Conservation (phyloP, 2,113 vertebrate species). For the Murina feae region DNA sequence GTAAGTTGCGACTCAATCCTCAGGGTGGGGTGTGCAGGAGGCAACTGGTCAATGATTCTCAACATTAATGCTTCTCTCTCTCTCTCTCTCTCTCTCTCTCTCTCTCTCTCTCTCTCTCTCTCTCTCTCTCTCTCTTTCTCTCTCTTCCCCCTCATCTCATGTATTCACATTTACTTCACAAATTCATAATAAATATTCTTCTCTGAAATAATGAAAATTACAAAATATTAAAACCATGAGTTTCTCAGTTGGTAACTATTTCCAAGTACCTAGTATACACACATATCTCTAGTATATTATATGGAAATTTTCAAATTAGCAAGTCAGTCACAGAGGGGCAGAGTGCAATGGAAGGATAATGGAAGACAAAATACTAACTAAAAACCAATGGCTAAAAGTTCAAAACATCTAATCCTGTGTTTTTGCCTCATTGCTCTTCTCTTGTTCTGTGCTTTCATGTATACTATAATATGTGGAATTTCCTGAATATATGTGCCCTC, state of each 20-base stretch:
- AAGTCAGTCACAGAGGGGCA: background rate
- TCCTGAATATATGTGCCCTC: background rate
- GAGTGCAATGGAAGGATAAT: background rate
- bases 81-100: too few relatives aligned
- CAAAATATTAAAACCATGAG: background rate
- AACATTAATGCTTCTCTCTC: too few relatives aligned
- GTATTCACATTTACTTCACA: too few relatives aligned
- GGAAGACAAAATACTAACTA: background rate
- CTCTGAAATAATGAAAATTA: background rate
- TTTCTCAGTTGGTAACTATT: background rate
- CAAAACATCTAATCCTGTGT: background rate
- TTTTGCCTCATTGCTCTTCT: background rate
- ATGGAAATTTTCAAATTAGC: background rate
- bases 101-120: too few relatives aligned
- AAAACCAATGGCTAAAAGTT: background rate
- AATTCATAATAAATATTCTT: background rate
- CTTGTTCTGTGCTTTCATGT: background rate
- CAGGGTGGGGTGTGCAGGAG: too few relatives aligned
- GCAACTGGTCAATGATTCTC: too few relatives aligned
- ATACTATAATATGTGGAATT: background rate
- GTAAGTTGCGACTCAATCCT: too few relatives aligned
- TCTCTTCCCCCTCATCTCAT: too few relatives aligned
- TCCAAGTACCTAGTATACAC: background rate
- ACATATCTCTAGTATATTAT: background rate
- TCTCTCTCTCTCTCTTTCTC: too few relatives aligned